A percentile compares a stretch with the other conserved stretches of the same genome.
These are phyloP conservation scores for Loriculus beryllinus DNA, from an alignment of 2,797 vertebrate species.

Conservation along the genomic window DNA sequence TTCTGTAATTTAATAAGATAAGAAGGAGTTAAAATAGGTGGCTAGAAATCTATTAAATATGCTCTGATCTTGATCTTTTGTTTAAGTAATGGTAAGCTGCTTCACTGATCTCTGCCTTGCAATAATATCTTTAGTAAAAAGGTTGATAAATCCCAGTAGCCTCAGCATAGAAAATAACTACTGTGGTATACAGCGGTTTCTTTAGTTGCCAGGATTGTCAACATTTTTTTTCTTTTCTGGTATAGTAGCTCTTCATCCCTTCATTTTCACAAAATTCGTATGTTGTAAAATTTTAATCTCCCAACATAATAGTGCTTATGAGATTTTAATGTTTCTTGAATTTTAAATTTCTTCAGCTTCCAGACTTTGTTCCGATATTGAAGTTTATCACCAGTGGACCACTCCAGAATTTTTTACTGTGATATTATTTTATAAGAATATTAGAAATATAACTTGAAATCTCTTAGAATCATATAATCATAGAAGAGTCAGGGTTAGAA, in stretches of 20 bases:
- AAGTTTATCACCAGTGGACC: neutral
- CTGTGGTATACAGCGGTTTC: neutral
- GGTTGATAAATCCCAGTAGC: neutral
- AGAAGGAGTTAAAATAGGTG: neutral
- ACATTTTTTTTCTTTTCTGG: neutral
- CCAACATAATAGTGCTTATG: neutral
- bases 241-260: neutral
- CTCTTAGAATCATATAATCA: neutral
- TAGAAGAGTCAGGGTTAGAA: too few species aligned
- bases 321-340: neutral
- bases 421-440: neutral
- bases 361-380: neutral
- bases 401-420: neutral
- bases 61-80: neutral
- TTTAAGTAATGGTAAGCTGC: neutral
- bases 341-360: neutral
- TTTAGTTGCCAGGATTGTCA: neutral
- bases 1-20: neutral
- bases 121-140: neutral
- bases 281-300: neutral
- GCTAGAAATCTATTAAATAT: neutral
- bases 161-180: neutral
- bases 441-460: neutral
- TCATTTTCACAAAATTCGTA: neutral
- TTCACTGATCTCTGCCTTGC: neutral